Evolutionary conservation across 2,888 invertebrate genomes (phyloP).

Genomic region (Cynaeus angustus): DNA sequence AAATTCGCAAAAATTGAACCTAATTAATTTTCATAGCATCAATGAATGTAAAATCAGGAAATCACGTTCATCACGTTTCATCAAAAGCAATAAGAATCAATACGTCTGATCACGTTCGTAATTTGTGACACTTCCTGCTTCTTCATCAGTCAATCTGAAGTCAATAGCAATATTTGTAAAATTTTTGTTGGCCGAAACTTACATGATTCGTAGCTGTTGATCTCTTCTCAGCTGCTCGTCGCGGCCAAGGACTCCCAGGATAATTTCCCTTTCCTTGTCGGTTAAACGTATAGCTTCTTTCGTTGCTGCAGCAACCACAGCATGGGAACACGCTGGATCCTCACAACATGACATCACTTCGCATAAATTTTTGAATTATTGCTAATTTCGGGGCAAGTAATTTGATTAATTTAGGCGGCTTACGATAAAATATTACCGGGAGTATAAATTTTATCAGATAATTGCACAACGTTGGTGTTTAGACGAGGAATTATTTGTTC

Average conservation of each 20-base stretch:
- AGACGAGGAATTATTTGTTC: no score
- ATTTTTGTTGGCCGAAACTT: constrained; percentile 62
- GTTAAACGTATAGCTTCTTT: constrained; percentile 67
- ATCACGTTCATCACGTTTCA: constrained; percentile 35
- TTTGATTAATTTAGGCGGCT: constrained; percentile 9
- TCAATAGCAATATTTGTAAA: constrained; percentile 3
- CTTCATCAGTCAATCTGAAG: constrained; percentile 34
- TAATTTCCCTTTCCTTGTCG: constrained; percentile 72
- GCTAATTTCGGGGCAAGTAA: not conserved
- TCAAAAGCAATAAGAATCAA: constrained; percentile 29
- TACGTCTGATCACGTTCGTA: constrained; percentile 36
- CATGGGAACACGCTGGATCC: constrained; percentile 67
- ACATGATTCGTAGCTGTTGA: constrained; percentile 74
- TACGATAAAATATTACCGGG: not conserved
- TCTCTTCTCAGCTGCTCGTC: constrained; percentile 74
- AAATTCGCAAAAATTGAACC: not conserved
- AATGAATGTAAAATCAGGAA: constrained; percentile 22
- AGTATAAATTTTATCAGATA: not conserved
- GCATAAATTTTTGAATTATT: constrained; percentile 12
- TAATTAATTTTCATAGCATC: constrained; percentile 12
- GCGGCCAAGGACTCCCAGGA: constrained; percentile 74
- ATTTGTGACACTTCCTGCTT: constrained; percentile 41
- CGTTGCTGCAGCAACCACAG: constrained; percentile 67
- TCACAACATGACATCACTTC: constrained; percentile 64
- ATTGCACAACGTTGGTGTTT: no score